Percentiles rank a stretch among this genome's conserved stretches.
phyloP scores from a whole-genome alignment of 2,888 invertebrate genomes.

The Auanema freiburgensis region DNA sequence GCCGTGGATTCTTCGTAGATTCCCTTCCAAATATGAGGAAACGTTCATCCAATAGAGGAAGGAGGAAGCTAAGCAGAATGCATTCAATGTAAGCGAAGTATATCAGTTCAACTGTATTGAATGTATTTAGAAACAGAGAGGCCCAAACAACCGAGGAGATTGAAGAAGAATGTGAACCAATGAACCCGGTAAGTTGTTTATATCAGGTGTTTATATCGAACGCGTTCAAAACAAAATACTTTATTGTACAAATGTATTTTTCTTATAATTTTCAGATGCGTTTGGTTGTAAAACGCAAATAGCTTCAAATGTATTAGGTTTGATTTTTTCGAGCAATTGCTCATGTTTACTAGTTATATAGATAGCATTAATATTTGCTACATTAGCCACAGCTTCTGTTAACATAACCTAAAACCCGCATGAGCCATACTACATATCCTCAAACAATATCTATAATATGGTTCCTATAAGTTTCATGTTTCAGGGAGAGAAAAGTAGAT shows the following conservation, averaged over 20 bases:
- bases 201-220: too few relatives aligned
- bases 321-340: background rate
- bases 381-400: background rate
- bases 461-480: slow-evolving; percentile 9
- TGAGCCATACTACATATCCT: background rate
- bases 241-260: background rate
- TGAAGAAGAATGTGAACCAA: background rate
- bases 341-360: background rate
- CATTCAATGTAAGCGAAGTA: slow-evolving; percentile 9
- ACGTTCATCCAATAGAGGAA: slow-evolving; percentile 10
- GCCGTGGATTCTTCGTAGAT: slow-evolving; percentile 22
- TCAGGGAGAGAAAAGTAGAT: slow-evolving; percentile 47
- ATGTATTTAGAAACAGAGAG: slow-evolving; percentile 20
- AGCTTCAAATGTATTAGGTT: background rate
- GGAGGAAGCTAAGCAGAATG: slow-evolving; percentile 11
- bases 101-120: background rate
- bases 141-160: slow-evolving; percentile 20
- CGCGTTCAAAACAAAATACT: too few relatives aligned
- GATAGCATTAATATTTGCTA: background rate
- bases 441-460: background rate
- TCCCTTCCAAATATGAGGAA: slow-evolving; percentile 2
- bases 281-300: background rate
- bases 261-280: background rate
- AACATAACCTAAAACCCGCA: background rate
- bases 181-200: too few relatives aligned